Base-by-base conservation (phyloP, 2,113 vertebrate genomes). In the Morphnarchus princeps region DNA sequence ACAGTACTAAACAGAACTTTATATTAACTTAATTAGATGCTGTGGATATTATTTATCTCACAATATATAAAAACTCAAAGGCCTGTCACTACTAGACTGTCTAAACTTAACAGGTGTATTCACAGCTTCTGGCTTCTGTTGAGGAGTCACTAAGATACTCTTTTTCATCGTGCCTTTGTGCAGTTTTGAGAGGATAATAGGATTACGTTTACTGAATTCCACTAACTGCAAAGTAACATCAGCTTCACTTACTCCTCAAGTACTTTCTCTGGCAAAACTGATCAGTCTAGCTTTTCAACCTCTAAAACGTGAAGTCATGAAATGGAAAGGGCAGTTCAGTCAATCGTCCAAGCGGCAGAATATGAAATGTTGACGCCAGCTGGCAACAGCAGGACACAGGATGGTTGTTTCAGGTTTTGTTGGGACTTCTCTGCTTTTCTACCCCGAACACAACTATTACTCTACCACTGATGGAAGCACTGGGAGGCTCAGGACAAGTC, bases 121-220 rank as follows among this genome's bases (percentile, higher is more conserved):
- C 66, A 79, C 66, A 61, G 87, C 50, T 97, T 52, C 80, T 55
- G 74, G 80, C 84, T 83, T 95, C 79, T 89, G 89, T 83, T 78
- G 93, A 96, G 92, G 88, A 92, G 91, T 73, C 78, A 93, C 79
- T 93, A 76, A 80, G 96, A 97, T 96, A 87, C 73, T 80, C 76
- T 90, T 90, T 94, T 84, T 85, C 85, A 94, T 93, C 50, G 89
- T 81, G 85, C 82, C 87, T 96, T 74, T 72, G 72, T 90, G 87
- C 93, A 87, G 93, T 80, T 94, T 94, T 97, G 97, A 97, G 90
- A 97, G 92, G 89, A 82, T 97, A 97, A 95, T 91, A 94, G 96
- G 96, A 97, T 97, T 93, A 95, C 89, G 93, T 97, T 97, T 97
- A 94, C 96, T 61, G 77, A 95, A 96, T 97, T 96, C 90, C 95